phyloP scores from a whole-genome alignment of 2,888 invertebrate species.

The Malachius bipustulatus region DNA sequence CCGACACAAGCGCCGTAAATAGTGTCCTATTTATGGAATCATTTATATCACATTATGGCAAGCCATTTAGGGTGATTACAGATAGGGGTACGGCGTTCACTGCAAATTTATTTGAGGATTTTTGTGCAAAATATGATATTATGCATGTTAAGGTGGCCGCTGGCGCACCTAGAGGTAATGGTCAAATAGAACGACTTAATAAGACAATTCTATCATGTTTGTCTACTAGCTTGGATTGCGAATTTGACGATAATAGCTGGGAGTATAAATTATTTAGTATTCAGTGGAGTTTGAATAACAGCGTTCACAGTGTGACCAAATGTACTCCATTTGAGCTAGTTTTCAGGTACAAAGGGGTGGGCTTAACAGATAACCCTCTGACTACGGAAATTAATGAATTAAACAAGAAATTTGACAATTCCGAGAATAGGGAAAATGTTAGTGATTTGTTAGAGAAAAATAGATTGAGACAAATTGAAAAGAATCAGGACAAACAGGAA shows the following conservation, averaged over 20 bases:
- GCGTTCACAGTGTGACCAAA: not conserved
- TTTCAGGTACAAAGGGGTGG: slow-evolving; percentile 1
- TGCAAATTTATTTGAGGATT: not conserved
- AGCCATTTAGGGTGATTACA: not conserved
- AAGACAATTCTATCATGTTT: not conserved
- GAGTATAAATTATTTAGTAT: not conserved
- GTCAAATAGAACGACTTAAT: not conserved
- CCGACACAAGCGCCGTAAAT: not conserved
- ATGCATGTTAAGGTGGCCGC: slow-evolving; percentile 1
- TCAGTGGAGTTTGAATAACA: not conserved
- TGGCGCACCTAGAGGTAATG: not conserved
- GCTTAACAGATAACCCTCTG: not conserved
- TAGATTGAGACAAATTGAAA: not conserved
- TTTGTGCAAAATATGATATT: not conserved
- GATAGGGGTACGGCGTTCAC: not conserved
- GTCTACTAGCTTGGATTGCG: slow-evolving; percentile 1
- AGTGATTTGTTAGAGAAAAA: not conserved
- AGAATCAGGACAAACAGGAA: not conserved
- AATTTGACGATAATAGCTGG: slow-evolving; percentile 1
- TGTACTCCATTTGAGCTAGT: slow-evolving; percentile 1
- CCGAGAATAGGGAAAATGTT: not conserved
- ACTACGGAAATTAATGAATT: not conserved
- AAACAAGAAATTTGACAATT: not conserved
- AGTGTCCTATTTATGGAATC: not conserved
- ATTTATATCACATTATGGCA: slow-evolving; percentile 1